Percentiles rank a stretch among this genome's conserved stretches.
phyloP scores from a whole-genome alignment of 2,113 vertebrate species.

The Sphaerodactylus townsendi region DNA sequence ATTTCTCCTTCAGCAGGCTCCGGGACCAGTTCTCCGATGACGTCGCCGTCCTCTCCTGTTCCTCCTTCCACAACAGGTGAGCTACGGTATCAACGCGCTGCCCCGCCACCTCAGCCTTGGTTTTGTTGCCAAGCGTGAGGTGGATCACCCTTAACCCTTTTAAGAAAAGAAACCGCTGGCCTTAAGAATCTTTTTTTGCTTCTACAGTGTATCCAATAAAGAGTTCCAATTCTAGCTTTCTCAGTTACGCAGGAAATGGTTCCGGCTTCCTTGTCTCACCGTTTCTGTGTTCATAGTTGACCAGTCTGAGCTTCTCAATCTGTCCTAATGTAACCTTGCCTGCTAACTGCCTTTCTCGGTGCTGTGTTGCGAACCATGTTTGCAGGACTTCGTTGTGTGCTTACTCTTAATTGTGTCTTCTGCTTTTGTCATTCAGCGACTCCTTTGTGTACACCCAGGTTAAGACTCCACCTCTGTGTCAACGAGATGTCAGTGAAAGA shows the following conservation, averaged over 20 bases:
- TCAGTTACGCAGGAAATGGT: not conserved
- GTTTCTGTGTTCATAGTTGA: not conserved
- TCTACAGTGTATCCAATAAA: not conserved
- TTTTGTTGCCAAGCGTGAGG: not conserved
- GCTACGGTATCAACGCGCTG: slow-evolving; percentile 34
- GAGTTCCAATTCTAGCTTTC: not conserved
- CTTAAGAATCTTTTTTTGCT: not conserved
- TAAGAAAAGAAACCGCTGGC: not conserved
- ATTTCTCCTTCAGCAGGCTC: slow-evolving; percentile 85
- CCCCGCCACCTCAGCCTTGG: not conserved
- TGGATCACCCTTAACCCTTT: not conserved
- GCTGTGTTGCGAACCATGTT: not conserved
- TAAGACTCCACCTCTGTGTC: not conserved
- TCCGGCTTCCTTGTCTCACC: slow-evolving; percentile 13
- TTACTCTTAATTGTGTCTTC: not conserved
- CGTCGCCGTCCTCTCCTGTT: slow-evolving; percentile 94
- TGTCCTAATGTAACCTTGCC: not conserved
- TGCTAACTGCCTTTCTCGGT: not conserved
- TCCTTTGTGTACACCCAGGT: slow-evolving; percentile 8
- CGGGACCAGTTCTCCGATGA: slow-evolving; percentile 94
- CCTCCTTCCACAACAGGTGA: slow-evolving; percentile 89
- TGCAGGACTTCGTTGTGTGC: not conserved
- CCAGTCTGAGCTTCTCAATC: not conserved
- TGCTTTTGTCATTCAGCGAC: slow-evolving; percentile 6
- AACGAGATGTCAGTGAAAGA: not conserved